Percentiles rank a stretch among this genome's conserved stretches.
These are phyloP conservation scores for Sciurus niger DNA, from an alignment of 2,113 vertebrate species.

Conservation along the genomic window DNA sequence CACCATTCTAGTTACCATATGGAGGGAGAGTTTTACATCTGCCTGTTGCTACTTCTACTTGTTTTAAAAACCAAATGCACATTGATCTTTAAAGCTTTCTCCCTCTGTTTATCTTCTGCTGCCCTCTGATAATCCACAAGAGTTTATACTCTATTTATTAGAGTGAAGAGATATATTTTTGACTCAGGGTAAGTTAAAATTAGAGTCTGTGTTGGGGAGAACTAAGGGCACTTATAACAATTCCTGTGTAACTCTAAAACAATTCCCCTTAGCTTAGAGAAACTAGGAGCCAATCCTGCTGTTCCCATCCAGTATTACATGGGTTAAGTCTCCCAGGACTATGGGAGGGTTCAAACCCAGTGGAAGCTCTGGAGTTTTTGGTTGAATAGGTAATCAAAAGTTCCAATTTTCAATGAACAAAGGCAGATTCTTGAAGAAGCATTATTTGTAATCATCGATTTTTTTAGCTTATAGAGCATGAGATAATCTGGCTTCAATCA, in stretches of 20 bases:
- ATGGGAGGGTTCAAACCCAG: neutral
- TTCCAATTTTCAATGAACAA: neutral
- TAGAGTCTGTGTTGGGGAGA: neutral
- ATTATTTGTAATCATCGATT: neutral
- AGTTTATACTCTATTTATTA: neutral
- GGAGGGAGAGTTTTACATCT: neutral
- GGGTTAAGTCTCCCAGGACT: neutral
- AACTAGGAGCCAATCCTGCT: neutral
- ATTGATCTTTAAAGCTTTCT: neutral
- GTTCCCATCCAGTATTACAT: neutral
- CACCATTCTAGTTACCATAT: neutral
- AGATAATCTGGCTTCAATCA: neutral
- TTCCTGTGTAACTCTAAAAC: neutral
- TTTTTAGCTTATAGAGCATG: neutral
- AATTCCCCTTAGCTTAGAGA: neutral
- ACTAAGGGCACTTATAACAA: accelerated
- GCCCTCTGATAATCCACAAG: neutral
- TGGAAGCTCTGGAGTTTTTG: neutral
- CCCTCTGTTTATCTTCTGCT: neutral
- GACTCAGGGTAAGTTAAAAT: neutral
- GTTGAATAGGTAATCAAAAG: neutral
- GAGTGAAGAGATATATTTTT: neutral
- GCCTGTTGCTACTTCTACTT: neutral
- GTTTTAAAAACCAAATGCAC: neutral
- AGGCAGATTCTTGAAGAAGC: neutral